phyloP scores from a whole-genome alignment of 2,797 vertebrate genomes.

The Lepidocolaptes lacrymiger region DNA sequence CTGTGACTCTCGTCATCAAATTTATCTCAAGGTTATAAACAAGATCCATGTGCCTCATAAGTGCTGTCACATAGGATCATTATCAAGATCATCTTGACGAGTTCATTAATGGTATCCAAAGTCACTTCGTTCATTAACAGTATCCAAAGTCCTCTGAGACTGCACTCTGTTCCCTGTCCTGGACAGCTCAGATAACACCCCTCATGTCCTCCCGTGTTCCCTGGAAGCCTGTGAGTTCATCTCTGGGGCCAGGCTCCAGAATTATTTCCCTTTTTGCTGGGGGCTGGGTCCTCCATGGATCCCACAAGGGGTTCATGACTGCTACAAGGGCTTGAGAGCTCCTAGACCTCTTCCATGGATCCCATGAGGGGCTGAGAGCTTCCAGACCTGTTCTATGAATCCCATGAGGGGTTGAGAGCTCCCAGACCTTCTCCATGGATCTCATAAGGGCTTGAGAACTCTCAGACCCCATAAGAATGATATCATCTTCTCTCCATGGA shows the following conservation, averaged over 20 bases:
- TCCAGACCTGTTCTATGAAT: neutral
- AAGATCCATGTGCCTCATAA: fast-evolving
- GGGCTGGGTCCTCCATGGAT: neutral
- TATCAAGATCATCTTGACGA: neutral
- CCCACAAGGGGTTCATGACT: neutral
- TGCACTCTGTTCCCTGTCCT: neutral
- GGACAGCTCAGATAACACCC: neutral
- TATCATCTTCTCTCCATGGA: neutral
- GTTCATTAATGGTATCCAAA: neutral
- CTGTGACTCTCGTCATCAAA: neutral
- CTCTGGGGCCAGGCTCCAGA: fast-evolving
- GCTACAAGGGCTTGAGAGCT: neutral
- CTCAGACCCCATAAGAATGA: neutral
- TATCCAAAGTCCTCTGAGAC: neutral
- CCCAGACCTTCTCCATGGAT: neutral
- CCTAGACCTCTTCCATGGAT: neutral
- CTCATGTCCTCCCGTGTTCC: fast-evolving
- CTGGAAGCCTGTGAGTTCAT: fast-evolving
- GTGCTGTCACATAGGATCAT: fast-evolving
- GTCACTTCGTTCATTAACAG: neutral
- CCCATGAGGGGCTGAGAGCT: neutral
- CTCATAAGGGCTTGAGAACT: neutral
- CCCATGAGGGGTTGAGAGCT: neutral
- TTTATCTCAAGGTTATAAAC: neutral
- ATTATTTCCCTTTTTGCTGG: neutral